Evolutionary conservation across 2,797 vertebrate species (phyloP).

Genomic region (Spheniscus humboldti): DNA sequence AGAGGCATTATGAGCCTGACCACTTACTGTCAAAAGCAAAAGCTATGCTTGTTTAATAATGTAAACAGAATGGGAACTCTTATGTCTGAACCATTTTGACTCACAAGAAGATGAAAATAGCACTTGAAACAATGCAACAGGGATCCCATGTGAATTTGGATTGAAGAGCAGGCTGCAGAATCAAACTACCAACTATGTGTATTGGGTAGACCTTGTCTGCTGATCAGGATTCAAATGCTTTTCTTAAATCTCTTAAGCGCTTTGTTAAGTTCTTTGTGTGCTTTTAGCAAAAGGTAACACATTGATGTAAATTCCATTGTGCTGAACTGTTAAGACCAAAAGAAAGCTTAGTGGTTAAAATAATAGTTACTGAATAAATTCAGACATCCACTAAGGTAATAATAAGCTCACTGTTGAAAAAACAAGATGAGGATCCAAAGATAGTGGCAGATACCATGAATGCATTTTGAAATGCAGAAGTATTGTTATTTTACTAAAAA

Average conservation of each 20-base stretch:
- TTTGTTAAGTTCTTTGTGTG: background rate
- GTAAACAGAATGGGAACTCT: background rate
- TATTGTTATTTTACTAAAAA: background rate
- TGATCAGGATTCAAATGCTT: background rate
- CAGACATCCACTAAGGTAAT: background rate
- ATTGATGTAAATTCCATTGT: background rate
- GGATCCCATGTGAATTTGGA: background rate
- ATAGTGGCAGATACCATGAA: background rate
- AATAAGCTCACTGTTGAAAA: background rate
- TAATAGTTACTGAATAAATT: background rate
- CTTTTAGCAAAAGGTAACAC: background rate
- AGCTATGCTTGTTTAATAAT: background rate
- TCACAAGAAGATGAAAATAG: background rate
- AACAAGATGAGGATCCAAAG: background rate
- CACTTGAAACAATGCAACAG: background rate
- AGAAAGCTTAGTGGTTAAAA: background rate
- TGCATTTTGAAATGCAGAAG: background rate
- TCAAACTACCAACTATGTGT: background rate
- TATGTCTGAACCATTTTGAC: background rate
- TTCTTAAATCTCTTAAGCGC: background rate
- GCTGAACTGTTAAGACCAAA: background rate
- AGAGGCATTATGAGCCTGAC: background rate
- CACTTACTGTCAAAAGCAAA: constrained; percentile 28
- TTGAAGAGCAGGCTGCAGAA: background rate
- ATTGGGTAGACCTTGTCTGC: background rate